These are phyloP conservation scores for Pagetopsis macropterus DNA, from an alignment of 2,797 vertebrate species.

Conservation along the genomic window DNA sequence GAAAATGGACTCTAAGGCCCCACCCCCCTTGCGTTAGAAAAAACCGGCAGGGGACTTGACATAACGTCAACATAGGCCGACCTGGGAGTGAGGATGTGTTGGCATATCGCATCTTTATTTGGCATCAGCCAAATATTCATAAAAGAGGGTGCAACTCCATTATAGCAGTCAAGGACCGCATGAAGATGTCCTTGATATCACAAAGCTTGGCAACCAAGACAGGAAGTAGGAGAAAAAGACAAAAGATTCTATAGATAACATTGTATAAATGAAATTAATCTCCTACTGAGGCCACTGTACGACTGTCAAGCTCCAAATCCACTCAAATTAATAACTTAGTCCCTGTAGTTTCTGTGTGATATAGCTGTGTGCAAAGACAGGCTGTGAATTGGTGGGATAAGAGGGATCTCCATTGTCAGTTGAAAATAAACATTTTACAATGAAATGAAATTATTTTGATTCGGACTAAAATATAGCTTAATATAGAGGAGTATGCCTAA, in stretches of 20 bases:
- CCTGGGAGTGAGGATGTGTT: too few relatives aligned
- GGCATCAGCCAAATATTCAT: conserved; percentile 7
- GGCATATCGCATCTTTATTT: background rate
- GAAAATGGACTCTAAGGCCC: too few relatives aligned
- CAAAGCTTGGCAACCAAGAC: conserved; percentile 10
- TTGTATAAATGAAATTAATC: conserved; percentile 15
- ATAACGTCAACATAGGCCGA: too few relatives aligned
- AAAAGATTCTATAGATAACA: conserved; percentile 12
- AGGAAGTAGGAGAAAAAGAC: conserved; percentile 20
- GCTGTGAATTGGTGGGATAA: conserved; percentile 29
- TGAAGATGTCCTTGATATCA: conserved; percentile 27
- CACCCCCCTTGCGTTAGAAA: too few relatives aligned
- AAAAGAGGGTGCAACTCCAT: conserved; percentile 2
- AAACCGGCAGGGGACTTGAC: too few relatives aligned
- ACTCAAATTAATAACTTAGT: conserved; percentile 22
- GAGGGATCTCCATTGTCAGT: conserved; percentile 37
- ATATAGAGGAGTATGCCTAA: conserved; percentile 12
- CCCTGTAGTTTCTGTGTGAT: conserved; percentile 24
- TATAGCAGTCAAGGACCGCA: conserved; percentile 32
- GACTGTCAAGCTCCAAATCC: conserved; percentile 20
- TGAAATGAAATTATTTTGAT: conserved; percentile 8
- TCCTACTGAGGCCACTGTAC: background rate
- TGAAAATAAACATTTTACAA: conserved; percentile 16
- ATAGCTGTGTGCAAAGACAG: conserved; percentile 32
- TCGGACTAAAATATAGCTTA: conserved; percentile 22